Conservation (phyloP, 2,888 invertebrate species). For the Crocallis elinguaria region DNA sequence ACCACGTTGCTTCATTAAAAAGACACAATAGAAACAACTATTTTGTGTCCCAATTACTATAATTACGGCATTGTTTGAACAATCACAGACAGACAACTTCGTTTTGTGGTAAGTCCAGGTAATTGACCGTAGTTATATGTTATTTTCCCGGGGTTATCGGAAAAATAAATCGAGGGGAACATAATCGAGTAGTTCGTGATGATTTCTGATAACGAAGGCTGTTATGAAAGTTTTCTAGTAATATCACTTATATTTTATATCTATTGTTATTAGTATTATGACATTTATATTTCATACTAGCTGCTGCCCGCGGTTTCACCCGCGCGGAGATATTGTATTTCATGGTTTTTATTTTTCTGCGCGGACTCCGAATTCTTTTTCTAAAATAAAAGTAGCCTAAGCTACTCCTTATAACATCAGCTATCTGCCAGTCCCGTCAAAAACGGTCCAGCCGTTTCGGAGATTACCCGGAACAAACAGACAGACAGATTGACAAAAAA, state of each 20-base stretch:
- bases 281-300: no score
- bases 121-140: constrained; percentile 12
- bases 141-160: constrained; percentile 1
- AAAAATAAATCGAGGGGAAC: neutral
- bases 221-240: neutral
- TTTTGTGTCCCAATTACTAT: constrained; percentile 6
- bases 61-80: constrained; percentile 9
- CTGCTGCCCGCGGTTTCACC: no score
- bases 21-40: neutral
- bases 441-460: no score
- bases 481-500: no score
- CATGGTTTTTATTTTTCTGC: no score
- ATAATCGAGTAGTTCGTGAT: neutral
- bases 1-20: neutral
- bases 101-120: constrained; percentile 2
- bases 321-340: no score
- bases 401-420: no score
- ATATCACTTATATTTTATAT: neutral
- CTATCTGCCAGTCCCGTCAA: no score
- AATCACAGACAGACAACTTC: constrained; percentile 4
- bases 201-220: neutral
- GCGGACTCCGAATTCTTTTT: no score
- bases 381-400: no score
- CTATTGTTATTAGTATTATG: no score
- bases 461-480: no score